A percentile compares a stretch with the other conserved stretches of the same genome.
Evolutionary conservation across 2,113 vertebrate genomes (phyloP).

Genomic region (Siniperca knerii): DNA sequence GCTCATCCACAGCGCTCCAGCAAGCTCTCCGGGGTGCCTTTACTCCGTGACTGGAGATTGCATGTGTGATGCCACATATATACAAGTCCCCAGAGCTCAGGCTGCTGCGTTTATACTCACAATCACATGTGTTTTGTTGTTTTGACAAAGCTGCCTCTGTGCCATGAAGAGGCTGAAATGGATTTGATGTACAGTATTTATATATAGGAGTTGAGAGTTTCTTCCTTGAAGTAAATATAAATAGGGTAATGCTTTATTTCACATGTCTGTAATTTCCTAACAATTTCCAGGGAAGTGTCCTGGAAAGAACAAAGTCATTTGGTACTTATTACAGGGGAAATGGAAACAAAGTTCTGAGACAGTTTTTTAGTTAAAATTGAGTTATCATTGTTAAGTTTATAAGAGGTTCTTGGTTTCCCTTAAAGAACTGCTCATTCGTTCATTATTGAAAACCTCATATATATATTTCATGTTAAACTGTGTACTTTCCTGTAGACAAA

Average conservation of each 20-base stretch:
- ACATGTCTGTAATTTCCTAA: background rate
- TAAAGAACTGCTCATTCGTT: background rate
- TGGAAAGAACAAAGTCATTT: background rate
- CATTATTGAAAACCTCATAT: background rate
- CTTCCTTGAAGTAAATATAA: background rate
- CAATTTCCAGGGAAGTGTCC: background rate
- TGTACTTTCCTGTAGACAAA: too few relatives aligned
- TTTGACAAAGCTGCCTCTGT: constrained; percentile 16
- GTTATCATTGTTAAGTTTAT: background rate
- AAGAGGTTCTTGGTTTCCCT: background rate
- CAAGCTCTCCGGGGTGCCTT: constrained; percentile 39
- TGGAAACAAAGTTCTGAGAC: background rate
- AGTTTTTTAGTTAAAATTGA: background rate
- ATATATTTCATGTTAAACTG: too few relatives aligned
- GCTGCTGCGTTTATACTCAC: background rate
- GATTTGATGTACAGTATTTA: background rate
- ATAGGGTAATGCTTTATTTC: background rate
- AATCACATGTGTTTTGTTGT: constrained; percentile 30
- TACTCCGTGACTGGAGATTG: background rate
- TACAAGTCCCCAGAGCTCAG: constrained; percentile 25
- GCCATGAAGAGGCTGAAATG: background rate
- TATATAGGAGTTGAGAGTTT: background rate
- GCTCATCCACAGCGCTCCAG: constrained; percentile 8
- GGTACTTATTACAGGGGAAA: background rate
- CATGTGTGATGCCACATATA: constrained; percentile 16